These are phyloP conservation scores for Petrolisthes manimaculis DNA, from an alignment of 2,888 invertebrate genomes.

Conservation along the genomic window DNA sequence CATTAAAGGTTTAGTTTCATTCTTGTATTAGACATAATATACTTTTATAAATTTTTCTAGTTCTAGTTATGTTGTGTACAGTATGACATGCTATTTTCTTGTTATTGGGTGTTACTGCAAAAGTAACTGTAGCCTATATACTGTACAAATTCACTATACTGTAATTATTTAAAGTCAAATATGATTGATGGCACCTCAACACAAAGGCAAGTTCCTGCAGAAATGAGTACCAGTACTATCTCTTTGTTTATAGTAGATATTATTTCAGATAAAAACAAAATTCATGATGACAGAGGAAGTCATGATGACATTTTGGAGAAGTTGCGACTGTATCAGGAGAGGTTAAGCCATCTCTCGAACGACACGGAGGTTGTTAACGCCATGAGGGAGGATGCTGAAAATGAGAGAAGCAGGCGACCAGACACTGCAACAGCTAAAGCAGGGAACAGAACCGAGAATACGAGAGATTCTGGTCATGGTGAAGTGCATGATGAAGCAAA, in stretches of 20 bases:
- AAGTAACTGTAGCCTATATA: no score
- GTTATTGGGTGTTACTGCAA: no score
- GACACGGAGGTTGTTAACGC: not conserved
- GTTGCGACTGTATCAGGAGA: slow-evolving; percentile 15
- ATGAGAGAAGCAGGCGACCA: not conserved
- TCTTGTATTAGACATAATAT: no score
- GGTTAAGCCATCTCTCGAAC: not conserved
- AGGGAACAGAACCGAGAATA: not conserved
- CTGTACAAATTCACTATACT: no score
- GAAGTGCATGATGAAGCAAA: not conserved
- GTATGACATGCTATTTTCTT: no score
- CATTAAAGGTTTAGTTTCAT: no score
- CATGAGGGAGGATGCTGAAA: not conserved
- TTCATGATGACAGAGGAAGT: not conserved
- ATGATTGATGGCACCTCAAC: no score
- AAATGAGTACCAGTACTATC: not conserved
- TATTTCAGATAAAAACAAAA: slow-evolving; percentile 21
- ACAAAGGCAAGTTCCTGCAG: not conserved
- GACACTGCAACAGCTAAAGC: not conserved
- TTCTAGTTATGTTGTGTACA: no score
- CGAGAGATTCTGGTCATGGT: not conserved
- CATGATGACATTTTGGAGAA: slow-evolving; percentile 10
- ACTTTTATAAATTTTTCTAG: no score
- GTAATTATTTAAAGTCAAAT: no score
- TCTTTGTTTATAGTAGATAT: not conserved